Percentiles rank a stretch among this genome's conserved stretches.
Evolutionary conservation across 2,113 vertebrate genomes (phyloP).

Genomic region (Triplophysa dalaica): DNA sequence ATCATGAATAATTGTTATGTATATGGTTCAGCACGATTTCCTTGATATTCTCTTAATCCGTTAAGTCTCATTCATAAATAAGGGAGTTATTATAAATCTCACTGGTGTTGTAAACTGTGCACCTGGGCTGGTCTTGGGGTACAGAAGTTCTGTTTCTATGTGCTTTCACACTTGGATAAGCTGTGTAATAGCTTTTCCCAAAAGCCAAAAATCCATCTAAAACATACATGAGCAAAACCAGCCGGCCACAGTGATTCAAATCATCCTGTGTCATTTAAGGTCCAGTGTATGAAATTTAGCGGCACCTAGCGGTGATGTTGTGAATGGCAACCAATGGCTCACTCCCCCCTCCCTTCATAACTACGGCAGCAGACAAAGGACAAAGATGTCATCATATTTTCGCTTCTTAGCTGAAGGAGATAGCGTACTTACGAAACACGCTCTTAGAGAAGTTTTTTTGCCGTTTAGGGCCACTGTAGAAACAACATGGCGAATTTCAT

Average conservation of each 20-base stretch:
- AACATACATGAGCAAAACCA: constrained; percentile 65
- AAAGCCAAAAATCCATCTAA: constrained; percentile 57
- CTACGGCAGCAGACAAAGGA: no score
- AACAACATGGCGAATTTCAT: no score
- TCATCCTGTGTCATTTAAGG: constrained; percentile 65
- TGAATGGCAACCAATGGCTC: no score
- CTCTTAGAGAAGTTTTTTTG: no score
- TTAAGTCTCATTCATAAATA: constrained; percentile 62
- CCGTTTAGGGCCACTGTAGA: no score
- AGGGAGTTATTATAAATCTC: constrained; percentile 64
- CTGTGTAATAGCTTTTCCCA: constrained; percentile 39
- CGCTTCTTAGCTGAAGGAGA: no score
- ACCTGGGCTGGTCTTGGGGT: constrained; percentile 55
- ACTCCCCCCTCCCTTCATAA: no score
- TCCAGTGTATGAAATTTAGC: no score
- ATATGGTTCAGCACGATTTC: not conserved
- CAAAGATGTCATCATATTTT: no score
- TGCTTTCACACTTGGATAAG: constrained; percentile 56
- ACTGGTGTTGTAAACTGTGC: constrained; percentile 56
- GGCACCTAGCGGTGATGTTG: no score
- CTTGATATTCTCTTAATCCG: constrained; percentile 52
- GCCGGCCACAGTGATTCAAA: constrained; percentile 65
- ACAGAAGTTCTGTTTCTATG: constrained; percentile 48
- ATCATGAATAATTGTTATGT: constrained; percentile 24
- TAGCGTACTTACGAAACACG: no score